Conservation (phyloP, 1,140 invertebrate species). For the Ostrea edulis region DNA sequence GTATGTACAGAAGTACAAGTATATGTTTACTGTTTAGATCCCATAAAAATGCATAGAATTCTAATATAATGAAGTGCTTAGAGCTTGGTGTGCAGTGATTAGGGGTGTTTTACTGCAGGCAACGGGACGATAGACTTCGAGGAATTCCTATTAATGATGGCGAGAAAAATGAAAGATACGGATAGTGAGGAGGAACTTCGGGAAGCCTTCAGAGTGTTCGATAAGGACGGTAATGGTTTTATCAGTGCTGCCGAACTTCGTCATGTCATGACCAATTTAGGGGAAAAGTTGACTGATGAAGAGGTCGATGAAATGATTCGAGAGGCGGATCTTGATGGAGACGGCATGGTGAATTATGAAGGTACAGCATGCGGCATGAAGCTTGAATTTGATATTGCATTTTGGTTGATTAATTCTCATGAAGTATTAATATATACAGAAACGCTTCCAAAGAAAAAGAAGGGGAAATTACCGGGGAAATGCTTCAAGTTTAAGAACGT, state of each 20-base stretch:
- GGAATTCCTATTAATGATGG: constrained; percentile 20
- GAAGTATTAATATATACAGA: background rate
- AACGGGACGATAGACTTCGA: constrained; percentile 33
- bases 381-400: background rate
- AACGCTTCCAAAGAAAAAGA: background rate
- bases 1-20: background rate
- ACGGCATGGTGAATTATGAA: constrained; percentile 26
- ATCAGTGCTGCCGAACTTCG: constrained; percentile 26
- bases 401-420: background rate
- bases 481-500: background rate
- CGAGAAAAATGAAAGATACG: constrained; percentile 25
- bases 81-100: constrained; percentile 35
- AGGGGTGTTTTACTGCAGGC: constrained; percentile 4
- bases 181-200: constrained; percentile 36
- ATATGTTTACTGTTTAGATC: background rate
- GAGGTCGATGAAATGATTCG: constrained; percentile 29
- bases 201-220: constrained; percentile 24
- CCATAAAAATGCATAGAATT: background rate
- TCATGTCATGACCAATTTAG: constrained; percentile 28
- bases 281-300: constrained; percentile 31
- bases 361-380: constrained; percentile 6
- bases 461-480: background rate
- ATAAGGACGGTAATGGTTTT: constrained; percentile 35
- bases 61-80: background rate
- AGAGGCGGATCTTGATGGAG: constrained; percentile 12